These are phyloP conservation scores for Fragum sueziense DNA, from an alignment of 2,888 invertebrate species.

Conservation along the genomic window DNA sequence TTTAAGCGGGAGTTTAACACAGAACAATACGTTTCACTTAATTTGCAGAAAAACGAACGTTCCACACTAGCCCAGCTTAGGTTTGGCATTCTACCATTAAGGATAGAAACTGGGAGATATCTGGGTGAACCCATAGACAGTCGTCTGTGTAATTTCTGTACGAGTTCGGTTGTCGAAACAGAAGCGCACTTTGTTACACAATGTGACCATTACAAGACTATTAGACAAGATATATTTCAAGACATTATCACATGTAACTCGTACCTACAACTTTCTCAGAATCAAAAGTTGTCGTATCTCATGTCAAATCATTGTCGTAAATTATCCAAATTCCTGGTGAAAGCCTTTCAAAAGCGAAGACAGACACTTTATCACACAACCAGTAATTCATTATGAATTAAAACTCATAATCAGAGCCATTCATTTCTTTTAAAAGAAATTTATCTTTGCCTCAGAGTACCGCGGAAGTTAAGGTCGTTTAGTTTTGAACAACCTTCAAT, in stretches of 20 bases:
- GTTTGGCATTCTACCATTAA: conserved; percentile 26
- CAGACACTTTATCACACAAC: too few species aligned
- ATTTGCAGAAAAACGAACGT: conserved; percentile 14
- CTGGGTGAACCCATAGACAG: conserved; percentile 14
- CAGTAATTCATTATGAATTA: too few species aligned
- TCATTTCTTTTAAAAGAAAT: too few species aligned
- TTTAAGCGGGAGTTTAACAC: conserved; percentile 9
- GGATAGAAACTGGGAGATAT: conserved; percentile 33
- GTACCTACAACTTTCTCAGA: background rate
- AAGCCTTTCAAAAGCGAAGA: too few species aligned
- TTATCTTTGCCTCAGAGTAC: too few species aligned
- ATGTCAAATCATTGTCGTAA: background rate
- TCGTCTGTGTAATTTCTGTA: conserved; percentile 25
- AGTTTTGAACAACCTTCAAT: too few species aligned
- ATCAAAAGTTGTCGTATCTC: background rate
- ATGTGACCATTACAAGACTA: background rate
- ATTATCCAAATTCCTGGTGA: too few species aligned
- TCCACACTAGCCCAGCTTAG: conserved; percentile 26
- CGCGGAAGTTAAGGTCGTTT: too few species aligned
- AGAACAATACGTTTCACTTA: background rate
- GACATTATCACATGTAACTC: background rate
- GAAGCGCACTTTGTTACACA: conserved; percentile 17
- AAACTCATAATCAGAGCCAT: too few species aligned
- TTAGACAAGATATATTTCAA: background rate
- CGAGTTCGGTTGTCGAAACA: background rate